Conservation (phyloP, 2,888 invertebrate species). For the Tromatobia lineatoria region DNA sequence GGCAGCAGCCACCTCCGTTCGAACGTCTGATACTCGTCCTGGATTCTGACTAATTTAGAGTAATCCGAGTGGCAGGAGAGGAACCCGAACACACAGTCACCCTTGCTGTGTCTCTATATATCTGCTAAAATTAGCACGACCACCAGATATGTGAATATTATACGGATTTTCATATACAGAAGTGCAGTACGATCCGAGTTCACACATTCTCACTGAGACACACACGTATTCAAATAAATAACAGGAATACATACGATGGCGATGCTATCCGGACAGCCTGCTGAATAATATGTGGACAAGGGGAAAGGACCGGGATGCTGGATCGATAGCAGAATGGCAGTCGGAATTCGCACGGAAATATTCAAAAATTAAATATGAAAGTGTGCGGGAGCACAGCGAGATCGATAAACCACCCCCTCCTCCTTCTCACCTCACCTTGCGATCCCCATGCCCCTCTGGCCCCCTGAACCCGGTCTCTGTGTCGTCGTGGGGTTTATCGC, state of each 20-base stretch:
- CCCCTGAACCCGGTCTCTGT: constrained; percentile 31
- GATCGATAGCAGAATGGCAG: constrained; percentile 71
- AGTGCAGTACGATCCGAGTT: constrained; percentile 29
- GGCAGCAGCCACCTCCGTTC: constrained; percentile 45
- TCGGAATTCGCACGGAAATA: constrained; percentile 64
- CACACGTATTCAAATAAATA: constrained; percentile 50
- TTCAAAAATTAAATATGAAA: constrained; percentile 70
- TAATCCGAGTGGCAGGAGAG: constrained; percentile 58
- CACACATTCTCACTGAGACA: constrained; percentile 26
- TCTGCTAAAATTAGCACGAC: constrained; percentile 43
- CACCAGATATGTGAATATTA: constrained; percentile 31
- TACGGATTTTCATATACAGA: constrained; percentile 44
- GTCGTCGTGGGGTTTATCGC: constrained; percentile 17
- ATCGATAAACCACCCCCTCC: constrained; percentile 72
- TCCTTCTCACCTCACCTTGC: neutral
- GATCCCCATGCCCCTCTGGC: constrained; percentile 16
- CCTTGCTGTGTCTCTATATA: constrained; percentile 10
- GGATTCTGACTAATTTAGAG: constrained; percentile 70
- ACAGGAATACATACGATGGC: constrained; percentile 35
- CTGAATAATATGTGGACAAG: constrained; percentile 67
- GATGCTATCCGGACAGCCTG: constrained; percentile 53
- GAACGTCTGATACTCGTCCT: constrained; percentile 64
- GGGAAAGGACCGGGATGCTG: constrained; percentile 33
- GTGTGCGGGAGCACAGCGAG: constrained; percentile 68
- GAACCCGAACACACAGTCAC: constrained; percentile 34